phyloP scores from a whole-genome alignment of 2,113 vertebrate genomes.

The Clinocottus analis region DNA sequence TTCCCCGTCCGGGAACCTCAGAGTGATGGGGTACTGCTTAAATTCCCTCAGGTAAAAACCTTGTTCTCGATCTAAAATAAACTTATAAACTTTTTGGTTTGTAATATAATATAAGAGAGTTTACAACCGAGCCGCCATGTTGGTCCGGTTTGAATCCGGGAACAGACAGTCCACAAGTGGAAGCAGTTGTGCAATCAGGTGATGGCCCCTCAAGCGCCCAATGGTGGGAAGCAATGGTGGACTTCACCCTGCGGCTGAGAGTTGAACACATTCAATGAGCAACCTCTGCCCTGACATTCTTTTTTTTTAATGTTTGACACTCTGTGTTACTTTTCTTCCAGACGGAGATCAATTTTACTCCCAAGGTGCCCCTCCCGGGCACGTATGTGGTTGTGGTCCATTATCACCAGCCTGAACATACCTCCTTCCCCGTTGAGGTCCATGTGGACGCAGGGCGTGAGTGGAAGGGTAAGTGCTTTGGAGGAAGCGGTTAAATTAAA shows the following conservation, averaged over 20 bases:
- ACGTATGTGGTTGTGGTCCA: constrained; percentile 87
- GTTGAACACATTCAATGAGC: not conserved
- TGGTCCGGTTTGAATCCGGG: too few species aligned
- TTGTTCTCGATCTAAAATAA: too few species aligned
- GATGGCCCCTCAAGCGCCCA: too few species aligned
- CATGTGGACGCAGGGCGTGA: constrained; percentile 76
- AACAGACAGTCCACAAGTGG: too few species aligned
- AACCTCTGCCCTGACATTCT: not conserved
- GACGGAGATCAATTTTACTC: constrained; percentile 86
- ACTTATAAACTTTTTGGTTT: too few species aligned
- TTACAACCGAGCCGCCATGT: too few species aligned
- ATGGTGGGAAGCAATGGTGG: too few species aligned
- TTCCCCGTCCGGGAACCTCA: constrained; percentile 50
- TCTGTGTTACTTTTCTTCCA: constrained; percentile 57
- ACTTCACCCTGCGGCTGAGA: not conserved
- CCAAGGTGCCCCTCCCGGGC: constrained; percentile 80
- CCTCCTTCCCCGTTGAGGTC: constrained; percentile 84
- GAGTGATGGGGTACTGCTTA: constrained; percentile 81
- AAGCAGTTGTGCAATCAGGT: too few species aligned
- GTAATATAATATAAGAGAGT: too few species aligned
- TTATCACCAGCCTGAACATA: constrained; percentile 87
- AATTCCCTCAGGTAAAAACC: constrained; percentile 86
- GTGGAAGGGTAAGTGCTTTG: constrained; percentile 85
- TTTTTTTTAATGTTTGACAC: too few species aligned
- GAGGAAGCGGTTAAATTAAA: constrained; percentile 20